Evolutionary conservation across 2,797 vertebrate genomes (phyloP), one percentile per base, ranked within the genome.

Genomic region (Hephaestus fuliginosus): DNA sequence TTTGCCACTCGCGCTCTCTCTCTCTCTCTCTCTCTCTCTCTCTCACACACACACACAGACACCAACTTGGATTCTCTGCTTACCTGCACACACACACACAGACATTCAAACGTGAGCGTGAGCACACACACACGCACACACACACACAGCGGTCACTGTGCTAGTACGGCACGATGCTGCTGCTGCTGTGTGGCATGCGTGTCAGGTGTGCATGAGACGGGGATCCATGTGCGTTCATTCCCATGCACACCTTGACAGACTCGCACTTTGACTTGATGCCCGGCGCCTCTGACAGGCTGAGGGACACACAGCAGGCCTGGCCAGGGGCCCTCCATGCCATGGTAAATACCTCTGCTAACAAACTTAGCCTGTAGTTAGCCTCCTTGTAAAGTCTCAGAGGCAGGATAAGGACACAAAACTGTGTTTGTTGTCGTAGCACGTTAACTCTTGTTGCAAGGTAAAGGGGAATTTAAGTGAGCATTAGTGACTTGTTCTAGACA

Each of bases 291-390:
- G 87, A 88, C 83, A 85, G 75, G 86, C 86, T 72, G 91, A 86
- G 86, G 87, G 87, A 91, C 79, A 69, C 55, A 60, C 81, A 80
- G 63, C 85, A 79, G 84, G 80, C 80, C 88, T 87, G 87, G 78
- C 89, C 86, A 75, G 80, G 74, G 88, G 84, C 86, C 83, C 88
- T 90, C 75, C 90, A 84, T 91, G 91, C 88, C 80, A 95, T 94
- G 95, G 95, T 95, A 95, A 95, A 92, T 90, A 93, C 73, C 63
- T 78, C 41, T 72, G 74, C 64, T 71, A 41, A 67, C 56, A 70
- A 76, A 74, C 66, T 4, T 57, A 71, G 15, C 36, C 7, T 71
- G 9, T 64, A 52, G 39, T 72, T 80, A 75, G 64, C 67, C 67
- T 65, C 30, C 48, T 69, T 70, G 7, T 63, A 4, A 70, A 36